These are phyloP conservation scores for Julus scandinavius DNA, from an alignment of 2,888 invertebrate species.

Conservation along the genomic window DNA sequence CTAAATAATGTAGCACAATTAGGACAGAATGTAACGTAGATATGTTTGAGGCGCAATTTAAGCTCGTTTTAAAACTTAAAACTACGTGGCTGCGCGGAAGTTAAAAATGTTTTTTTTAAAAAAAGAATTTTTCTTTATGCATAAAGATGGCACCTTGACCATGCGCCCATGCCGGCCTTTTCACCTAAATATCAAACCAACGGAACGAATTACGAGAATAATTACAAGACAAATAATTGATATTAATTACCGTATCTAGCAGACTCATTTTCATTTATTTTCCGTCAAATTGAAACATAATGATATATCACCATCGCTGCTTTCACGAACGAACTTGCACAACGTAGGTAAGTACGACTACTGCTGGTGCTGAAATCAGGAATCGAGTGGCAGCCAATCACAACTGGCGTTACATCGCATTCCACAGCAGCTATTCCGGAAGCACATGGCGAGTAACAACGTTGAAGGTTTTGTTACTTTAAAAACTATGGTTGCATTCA, in stretches of 20 bases:
- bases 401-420: neutral
- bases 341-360: neutral
- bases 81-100: neutral
- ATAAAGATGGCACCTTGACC: neutral
- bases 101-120: neutral
- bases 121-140: neutral
- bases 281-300: slow-evolving; percentile 17
- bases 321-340: neutral
- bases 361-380: neutral
- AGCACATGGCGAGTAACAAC: neutral
- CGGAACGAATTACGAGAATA: neutral
- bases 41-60: neutral
- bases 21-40: neutral
- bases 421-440: neutral
- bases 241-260: neutral
- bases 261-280: slow-evolving; percentile 14
- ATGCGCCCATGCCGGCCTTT: slow-evolving; percentile 3
- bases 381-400: neutral
- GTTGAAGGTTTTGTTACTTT: neutral
- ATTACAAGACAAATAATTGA: neutral
- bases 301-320: neutral
- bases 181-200: neutral
- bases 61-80: neutral
- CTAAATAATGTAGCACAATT: neutral
- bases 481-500: neutral